Evolutionary conservation across 2,888 invertebrate species (phyloP).

Genomic region (Hirtodrosophila duncani): DNA sequence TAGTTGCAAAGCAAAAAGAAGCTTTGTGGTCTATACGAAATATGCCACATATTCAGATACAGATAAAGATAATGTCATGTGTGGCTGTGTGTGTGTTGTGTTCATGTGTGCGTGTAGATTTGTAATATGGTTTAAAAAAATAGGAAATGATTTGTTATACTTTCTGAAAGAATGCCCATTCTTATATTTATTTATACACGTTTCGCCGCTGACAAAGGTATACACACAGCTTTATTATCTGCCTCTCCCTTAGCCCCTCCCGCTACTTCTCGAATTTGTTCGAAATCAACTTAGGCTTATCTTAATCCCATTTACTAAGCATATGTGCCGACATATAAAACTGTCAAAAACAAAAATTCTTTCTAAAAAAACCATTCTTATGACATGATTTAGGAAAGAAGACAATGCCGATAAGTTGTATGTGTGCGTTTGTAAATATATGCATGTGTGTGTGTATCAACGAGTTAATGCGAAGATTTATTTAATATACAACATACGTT

Average conservation of each 20-base stretch:
- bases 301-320: slow-evolving; percentile 70
- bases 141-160: slow-evolving; percentile 55
- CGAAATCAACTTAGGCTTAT: slow-evolving; percentile 59
- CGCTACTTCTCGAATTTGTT: no score
- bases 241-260: no score
- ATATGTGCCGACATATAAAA: slow-evolving; percentile 63
- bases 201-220: slow-evolving; percentile 1
- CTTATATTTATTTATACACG: slow-evolving; percentile 8
- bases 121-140: slow-evolving; percentile 13
- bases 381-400: slow-evolving; percentile 51
- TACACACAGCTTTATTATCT: slow-evolving; percentile 60
- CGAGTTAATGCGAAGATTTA: slow-evolving; percentile 61
- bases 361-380: slow-evolving; percentile 17
- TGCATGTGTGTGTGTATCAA: slow-evolving; percentile 40
- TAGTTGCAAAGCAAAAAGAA: slow-evolving; percentile 52
- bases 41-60: not conserved
- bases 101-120: no score
- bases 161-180: slow-evolving; percentile 29
- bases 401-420: slow-evolving; percentile 59
- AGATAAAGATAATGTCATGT: no score
- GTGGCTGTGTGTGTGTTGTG: no score
- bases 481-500: slow-evolving; percentile 53
- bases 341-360: slow-evolving; percentile 66
- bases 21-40: no score
- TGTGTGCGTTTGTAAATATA: not conserved